Conservation (phyloP, 2,797 vertebrate genomes). For the Tenualosa thibaudeaui region DNA sequence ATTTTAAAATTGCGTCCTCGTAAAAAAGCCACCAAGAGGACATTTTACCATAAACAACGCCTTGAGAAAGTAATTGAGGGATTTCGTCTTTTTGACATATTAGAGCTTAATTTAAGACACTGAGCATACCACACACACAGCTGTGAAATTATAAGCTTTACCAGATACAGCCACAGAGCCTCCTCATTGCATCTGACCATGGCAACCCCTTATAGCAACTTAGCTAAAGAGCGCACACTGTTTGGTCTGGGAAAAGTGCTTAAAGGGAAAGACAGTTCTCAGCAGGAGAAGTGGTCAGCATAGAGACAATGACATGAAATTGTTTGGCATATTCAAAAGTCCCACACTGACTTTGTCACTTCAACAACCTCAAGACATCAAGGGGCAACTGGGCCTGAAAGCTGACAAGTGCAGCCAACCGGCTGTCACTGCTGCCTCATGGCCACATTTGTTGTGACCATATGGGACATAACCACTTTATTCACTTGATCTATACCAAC, state of each 20-base stretch:
- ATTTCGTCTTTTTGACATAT: neutral
- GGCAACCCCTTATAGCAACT: conserved; percentile 26
- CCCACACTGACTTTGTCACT: neutral
- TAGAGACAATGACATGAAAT: neutral
- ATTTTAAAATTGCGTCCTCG: neutral
- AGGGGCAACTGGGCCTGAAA: neutral
- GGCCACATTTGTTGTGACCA: neutral
- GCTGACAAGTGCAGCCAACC: neutral
- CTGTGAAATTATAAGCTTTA: conserved; percentile 42
- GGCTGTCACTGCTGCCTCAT: neutral
- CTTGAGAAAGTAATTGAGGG: conserved; percentile 13
- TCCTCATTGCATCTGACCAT: conserved; percentile 42
- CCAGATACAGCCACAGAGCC: conserved; percentile 23
- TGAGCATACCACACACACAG: neutral
- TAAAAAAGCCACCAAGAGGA: neutral
- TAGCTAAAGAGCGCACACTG: neutral
- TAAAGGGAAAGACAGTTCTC: neutral
- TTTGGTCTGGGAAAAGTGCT: neutral
- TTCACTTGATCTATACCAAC: too few relatives aligned
- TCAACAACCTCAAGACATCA: neutral
- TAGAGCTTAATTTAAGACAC: conserved; percentile 16
- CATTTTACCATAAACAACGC: conserved; percentile 2
- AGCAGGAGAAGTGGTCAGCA: neutral
- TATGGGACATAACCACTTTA: too few relatives aligned
- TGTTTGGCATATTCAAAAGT: neutral